phyloP scores from a whole-genome alignment of 2,113 vertebrate species.

The Turdus rufiventris region DNA sequence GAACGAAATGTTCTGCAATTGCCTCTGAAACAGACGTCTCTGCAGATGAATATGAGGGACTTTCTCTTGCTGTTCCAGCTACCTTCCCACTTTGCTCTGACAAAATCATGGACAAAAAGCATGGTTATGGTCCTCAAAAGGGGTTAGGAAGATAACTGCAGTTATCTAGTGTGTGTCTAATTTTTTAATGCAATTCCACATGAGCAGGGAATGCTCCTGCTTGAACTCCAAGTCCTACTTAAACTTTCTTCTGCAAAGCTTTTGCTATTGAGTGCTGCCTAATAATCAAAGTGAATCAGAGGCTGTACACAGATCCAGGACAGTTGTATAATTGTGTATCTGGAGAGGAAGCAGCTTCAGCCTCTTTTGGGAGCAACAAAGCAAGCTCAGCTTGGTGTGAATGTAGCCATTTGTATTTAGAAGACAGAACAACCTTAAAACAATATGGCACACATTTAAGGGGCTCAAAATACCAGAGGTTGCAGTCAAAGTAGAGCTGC shows the following conservation, averaged over 20 bases:
- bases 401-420: not conserved
- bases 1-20: not conserved
- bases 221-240: not conserved
- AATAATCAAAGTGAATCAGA: not conserved
- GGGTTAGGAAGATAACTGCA: not conserved
- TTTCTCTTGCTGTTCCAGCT: not conserved
- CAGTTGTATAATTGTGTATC: not conserved
- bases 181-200: accelerated
- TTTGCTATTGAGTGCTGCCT: not conserved
- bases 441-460: not conserved
- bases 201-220: not conserved
- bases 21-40: not conserved
- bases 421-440: not conserved
- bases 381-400: not conserved
- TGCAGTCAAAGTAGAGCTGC: not conserved
- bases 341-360: not conserved
- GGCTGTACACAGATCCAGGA: not conserved
- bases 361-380: not conserved
- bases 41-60: not conserved
- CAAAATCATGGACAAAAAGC: not conserved
- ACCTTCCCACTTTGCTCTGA: not conserved
- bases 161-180: not conserved
- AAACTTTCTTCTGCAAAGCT: not conserved
- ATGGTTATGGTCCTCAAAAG: not conserved
- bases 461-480: not conserved